phyloP scores from a whole-genome alignment of 2,113 vertebrate species.

The Tamias sibiricus region DNA sequence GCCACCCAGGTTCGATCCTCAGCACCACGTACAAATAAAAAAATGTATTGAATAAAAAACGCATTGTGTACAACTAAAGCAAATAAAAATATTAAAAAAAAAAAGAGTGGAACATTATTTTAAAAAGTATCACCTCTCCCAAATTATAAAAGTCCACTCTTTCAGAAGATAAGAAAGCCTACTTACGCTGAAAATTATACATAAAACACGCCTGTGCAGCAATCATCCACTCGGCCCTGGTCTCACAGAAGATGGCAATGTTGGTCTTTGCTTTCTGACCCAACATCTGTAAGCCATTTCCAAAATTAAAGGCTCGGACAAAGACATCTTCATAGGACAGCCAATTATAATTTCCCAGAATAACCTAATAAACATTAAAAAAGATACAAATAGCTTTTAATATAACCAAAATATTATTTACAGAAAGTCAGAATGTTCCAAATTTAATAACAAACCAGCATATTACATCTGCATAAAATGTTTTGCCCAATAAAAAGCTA shows the following conservation, averaged over 20 bases:
- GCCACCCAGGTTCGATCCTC: too few relatives aligned
- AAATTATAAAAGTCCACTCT: background rate
- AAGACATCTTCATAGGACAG: conserved; percentile 92
- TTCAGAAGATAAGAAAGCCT: background rate
- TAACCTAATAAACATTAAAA: conserved; percentile 87
- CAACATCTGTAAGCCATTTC: conserved; percentile 92
- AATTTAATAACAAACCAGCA: background rate
- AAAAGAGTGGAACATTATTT: too few relatives aligned
- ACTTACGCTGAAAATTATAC: conserved; percentile 96
- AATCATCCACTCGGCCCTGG: conserved; percentile 96
- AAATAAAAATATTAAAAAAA: too few relatives aligned
- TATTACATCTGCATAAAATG: background rate
- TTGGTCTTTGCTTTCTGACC: conserved; percentile 93
- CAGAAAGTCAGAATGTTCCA: background rate
- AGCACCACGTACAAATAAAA: too few relatives aligned
- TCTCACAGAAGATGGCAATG: conserved; percentile 98
- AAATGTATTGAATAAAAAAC: too few relatives aligned
- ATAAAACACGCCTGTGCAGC: conserved; percentile 96
- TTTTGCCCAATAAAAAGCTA: conserved; percentile 33
- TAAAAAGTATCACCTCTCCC: background rate
- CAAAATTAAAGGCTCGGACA: conserved; percentile 89
- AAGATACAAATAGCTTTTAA: conserved; percentile 52
- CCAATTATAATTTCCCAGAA: conserved; percentile 95
- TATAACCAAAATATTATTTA: conserved; percentile 36
- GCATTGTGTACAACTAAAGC: too few relatives aligned